These are phyloP conservation scores for Leucoma salicis DNA, from an alignment of 2,888 invertebrate species.

Conservation along the genomic window DNA sequence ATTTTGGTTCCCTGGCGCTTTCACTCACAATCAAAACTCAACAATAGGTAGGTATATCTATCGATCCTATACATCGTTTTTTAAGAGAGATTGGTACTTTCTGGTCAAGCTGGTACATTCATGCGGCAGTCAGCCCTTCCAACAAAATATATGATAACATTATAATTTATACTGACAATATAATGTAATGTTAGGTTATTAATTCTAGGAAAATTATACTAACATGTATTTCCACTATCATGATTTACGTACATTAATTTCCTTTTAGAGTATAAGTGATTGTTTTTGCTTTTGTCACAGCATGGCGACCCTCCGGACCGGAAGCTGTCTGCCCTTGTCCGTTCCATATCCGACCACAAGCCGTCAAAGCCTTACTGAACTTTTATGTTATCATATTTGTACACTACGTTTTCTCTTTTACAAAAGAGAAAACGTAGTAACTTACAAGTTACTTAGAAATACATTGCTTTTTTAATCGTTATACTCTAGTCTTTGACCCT, in stretches of 20 bases:
- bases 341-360: slow-evolving; percentile 67
- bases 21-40: too few species aligned
- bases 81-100: too few species aligned
- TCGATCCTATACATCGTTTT: too few species aligned
- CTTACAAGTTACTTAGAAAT: background rate
- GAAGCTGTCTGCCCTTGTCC: slow-evolving; percentile 69
- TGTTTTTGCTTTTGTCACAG: slow-evolving; percentile 53
- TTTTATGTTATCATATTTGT: slow-evolving; percentile 43
- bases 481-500: too few species aligned
- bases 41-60: too few species aligned
- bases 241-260: slow-evolving; percentile 67
- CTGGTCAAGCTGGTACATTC: too few species aligned
- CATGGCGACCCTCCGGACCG: slow-evolving; percentile 53
- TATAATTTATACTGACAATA: background rate
- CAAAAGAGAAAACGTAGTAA: slow-evolving; percentile 8
- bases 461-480: too few species aligned
- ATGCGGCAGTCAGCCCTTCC: too few species aligned
- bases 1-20: too few species aligned
- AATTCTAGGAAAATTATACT: slow-evolving; percentile 5
- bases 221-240: slow-evolving; percentile 43
- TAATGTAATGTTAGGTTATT: background rate
- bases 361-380: slow-evolving; percentile 57
- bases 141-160: too few species aligned
- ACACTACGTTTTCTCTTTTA: slow-evolving; percentile 30
- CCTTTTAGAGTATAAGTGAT: slow-evolving; percentile 40